These are phyloP conservation scores for Hestina assimilis DNA, from an alignment of 1,140 invertebrate species.

Conservation along the genomic window DNA sequence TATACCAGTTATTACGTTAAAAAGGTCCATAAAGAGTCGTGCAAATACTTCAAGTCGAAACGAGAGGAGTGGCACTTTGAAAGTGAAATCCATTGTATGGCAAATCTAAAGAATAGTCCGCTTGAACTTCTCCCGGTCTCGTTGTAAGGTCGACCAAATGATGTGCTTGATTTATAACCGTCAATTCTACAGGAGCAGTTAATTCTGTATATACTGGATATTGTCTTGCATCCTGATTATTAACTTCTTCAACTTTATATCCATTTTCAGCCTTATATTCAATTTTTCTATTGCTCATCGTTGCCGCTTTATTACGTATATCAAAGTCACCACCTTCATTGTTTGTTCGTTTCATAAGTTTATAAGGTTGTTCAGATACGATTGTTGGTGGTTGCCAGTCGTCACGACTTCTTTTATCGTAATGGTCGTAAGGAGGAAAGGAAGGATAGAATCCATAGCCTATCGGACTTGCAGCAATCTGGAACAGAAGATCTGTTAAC, in stretches of 20 bases:
- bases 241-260: background rate
- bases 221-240: slow-evolving; percentile 24
- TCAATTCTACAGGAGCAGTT: background rate
- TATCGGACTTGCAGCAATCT: slow-evolving; percentile 77
- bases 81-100: slow-evolving; percentile 71
- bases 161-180: slow-evolving; percentile 19
- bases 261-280: background rate
- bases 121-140: slow-evolving; percentile 65
- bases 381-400: slow-evolving; percentile 38
- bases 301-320: background rate
- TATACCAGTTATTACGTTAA: slow-evolving; percentile 47
- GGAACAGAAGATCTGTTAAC: slow-evolving; percentile 77
- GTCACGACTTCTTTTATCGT: slow-evolving; percentile 61
- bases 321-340: background rate
- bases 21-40: slow-evolving; percentile 48
- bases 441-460: slow-evolving; percentile 73
- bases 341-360: background rate
- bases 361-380: background rate
- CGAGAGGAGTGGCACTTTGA: slow-evolving; percentile 71
- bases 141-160: slow-evolving; percentile 49
- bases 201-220: slow-evolving; percentile 46
- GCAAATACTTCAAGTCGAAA: slow-evolving; percentile 69
- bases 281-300: background rate
- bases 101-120: slow-evolving; percentile 70
- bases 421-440: slow-evolving; percentile 61